Conservation (phyloP, 2,888 invertebrate genomes). For the Sycophila texana region DNA sequence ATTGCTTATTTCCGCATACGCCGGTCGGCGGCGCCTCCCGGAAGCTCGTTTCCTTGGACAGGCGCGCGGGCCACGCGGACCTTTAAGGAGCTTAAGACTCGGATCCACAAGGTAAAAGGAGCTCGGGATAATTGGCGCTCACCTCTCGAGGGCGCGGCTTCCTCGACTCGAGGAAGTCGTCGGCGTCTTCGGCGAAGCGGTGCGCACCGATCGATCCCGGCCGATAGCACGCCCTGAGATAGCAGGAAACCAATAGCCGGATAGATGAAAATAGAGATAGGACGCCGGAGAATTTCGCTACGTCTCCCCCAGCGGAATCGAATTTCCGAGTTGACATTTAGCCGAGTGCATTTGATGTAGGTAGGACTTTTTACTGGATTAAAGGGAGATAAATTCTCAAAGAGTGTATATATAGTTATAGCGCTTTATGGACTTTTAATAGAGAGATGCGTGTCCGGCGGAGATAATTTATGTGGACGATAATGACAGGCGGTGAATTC, state of each 20-base stretch:
- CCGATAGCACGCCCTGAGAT: not conserved
- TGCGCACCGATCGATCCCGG: not conserved
- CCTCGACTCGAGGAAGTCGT: constrained; percentile 14
- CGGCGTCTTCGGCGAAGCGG: not conserved
- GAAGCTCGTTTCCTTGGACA: constrained; percentile 41
- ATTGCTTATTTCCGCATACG: constrained; percentile 43
- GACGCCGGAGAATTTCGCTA: not conserved
- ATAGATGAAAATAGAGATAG: constrained; percentile 23
- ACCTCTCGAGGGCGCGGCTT: constrained; percentile 48
- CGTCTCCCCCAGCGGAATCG: not conserved
- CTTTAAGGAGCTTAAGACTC: constrained; percentile 1
- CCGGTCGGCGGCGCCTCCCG: not conserved
- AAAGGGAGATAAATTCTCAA: no score
- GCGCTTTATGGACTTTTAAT: no score
- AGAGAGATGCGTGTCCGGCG: no score
- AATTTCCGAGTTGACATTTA: not conserved
- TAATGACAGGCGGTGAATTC: no score
- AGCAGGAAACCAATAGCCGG: not conserved
- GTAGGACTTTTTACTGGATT: no score
- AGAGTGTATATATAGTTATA: no score
- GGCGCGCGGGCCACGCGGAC: not conserved
- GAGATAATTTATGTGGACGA: no score
- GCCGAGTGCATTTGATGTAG: no score
- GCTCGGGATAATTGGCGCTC: constrained; percentile 47
- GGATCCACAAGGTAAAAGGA: constrained; percentile 24